Conservation (phyloP, 1,140 invertebrate genomes). For the Bombus soroeensis region DNA sequence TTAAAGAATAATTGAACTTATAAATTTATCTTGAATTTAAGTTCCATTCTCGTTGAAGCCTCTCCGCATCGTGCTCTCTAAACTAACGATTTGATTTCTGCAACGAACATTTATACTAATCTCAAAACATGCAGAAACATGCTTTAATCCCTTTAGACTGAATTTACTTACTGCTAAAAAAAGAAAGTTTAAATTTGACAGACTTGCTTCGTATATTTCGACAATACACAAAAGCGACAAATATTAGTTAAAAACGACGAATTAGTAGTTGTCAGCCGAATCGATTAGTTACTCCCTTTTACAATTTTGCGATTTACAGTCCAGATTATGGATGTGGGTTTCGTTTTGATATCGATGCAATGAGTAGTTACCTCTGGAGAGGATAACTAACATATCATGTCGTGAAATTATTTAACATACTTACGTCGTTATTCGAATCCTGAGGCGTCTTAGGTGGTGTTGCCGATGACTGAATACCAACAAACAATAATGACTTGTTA, state of each 20-base stretch:
- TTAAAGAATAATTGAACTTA: not conserved
- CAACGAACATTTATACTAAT: slow-evolving; percentile 35
- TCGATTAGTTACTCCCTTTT: slow-evolving; percentile 2
- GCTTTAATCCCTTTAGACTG: slow-evolving; percentile 30
- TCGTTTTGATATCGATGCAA: not conserved
- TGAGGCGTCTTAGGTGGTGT: slow-evolving; percentile 77
- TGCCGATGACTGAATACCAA: slow-evolving; percentile 79
- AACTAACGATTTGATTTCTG: slow-evolving; percentile 6
- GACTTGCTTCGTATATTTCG: not conserved
- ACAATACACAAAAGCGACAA: slow-evolving; percentile 19
- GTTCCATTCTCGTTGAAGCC: not conserved
- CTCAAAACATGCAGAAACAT: slow-evolving; percentile 62
- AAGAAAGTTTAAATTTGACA: not conserved
- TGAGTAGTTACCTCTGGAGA: not conserved
- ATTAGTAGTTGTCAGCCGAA: not conserved
- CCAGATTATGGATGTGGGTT: not conserved
- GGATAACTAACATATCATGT: slow-evolving; percentile 22
- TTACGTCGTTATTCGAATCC: slow-evolving; percentile 75
- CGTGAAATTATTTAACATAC: slow-evolving; percentile 63
- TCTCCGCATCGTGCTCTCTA: slow-evolving; percentile 26
- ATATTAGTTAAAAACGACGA: not conserved
- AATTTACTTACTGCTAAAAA: slow-evolving; percentile 46
- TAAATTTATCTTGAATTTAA: not conserved
- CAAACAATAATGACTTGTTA: slow-evolving; percentile 79
- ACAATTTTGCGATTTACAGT: not conserved